Base-by-base conservation (phyloP, 2,113 vertebrate genomes). In the Charina bottae region DNA sequence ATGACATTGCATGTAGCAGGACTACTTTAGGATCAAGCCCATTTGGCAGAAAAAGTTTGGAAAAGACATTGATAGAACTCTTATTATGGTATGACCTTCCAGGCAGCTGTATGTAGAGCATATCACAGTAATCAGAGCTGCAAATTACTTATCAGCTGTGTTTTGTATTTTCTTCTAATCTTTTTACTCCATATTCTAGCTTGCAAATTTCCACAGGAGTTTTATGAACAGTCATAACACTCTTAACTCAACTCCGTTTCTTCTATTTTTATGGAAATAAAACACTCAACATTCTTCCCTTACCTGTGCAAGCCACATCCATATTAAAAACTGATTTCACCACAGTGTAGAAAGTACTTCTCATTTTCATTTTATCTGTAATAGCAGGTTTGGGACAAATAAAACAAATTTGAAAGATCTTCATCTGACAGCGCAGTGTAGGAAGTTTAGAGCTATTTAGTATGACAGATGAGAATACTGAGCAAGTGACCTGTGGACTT, bases 31-130 rank as follows among this genome's bases (percentile, higher is more conserved):
- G 94, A 92, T 96, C 96, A 94, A 96, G 94, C 92, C 93, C 86
- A 95, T 94, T 96, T 93, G 96, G 94, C 95, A 83, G 55, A n/a
- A 96, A 93, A 97, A 96, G 87, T 11, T 93, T 93, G 94, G 94
- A 94, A 89, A 96, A 93, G 58, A 95, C 92, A 95, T 94, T 93
- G 94, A 92, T 95, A 96, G 95, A 96, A 95, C 72, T 93, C 89
- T 92, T 46, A 89, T 93, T 94, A 96, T 93, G 89, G 90, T 91
- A 96, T 72, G 13, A 33, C 17, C 28, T 72, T 72, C n/a, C 33
- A 72, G 13, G 33, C 13, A 72, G 64, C 6, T 68, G 6, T 68
- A n/a, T n/a, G 12, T n/a, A 68, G 28, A 68, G 12, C 13, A n/a
- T 33, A 17, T 72, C n/a, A 72, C 49, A 72, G 33, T 72, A 72